Base-by-base conservation (phyloP, 2,888 invertebrate species). In the Pristionchus exspectatus region DNA sequence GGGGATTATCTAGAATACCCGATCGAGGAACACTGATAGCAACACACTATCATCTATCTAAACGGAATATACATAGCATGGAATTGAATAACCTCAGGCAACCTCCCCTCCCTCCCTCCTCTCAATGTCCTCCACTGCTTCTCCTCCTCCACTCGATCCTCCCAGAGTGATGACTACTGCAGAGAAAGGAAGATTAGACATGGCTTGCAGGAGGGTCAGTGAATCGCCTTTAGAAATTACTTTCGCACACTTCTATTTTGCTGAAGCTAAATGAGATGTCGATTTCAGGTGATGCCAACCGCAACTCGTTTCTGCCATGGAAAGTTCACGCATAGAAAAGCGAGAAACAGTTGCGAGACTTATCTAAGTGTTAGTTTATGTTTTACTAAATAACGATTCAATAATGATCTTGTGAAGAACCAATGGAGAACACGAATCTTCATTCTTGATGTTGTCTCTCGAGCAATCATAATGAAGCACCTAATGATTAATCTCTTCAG, bases 171-270 rank as follows among this genome's bases (percentile, higher is more conserved):
- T 85, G 84, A 85, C 84, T 16, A 21, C 24, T 18, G 84, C 21
- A 1, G 84, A 85, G 59, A 85, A 85, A 33, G 33, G 59, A 7
- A 56, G 84, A 59, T 14, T 85, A 21, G 84, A 85, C 59, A 85
- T 85, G 56, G 84, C 59, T 18, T 85, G 84, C 84, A 85, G 84
- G 30, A 56, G 84, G 84, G 84, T 85, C 16, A 59, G 84, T n/a
- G n/a, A n/a, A n/a, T n/a, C n/a, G n/a, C n/a, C n/a, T n/a, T n/a
- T n/a, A n/a, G n/a, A n/a, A n/a, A n/a, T n/a, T n/a, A n/a, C n/a
- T n/a, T n/a, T n/a, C n/a, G n/a, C n/a, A n/a, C n/a, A n/a, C n/a
- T n/a, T n/a, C n/a, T n/a, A n/a, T n/a, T n/a, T n/a, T n/a, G n/a
- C n/a, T n/a, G n/a, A n/a, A n/a, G 9, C 12, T 3, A 7, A 7